These are phyloP conservation scores for Atrina japonica DNA, from an alignment of 2,888 invertebrate genomes.

Conservation along the genomic window DNA sequence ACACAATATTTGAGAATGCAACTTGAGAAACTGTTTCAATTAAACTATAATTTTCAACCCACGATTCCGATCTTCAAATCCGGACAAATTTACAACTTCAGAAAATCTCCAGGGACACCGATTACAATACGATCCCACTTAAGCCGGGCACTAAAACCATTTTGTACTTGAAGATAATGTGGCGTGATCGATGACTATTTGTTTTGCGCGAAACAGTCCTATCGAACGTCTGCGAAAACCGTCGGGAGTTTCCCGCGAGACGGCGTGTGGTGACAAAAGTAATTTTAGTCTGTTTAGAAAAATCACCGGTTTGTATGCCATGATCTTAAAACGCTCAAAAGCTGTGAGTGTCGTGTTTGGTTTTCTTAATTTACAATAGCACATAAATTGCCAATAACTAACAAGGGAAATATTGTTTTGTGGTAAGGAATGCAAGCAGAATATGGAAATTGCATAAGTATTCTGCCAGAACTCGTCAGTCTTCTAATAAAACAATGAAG, in stretches of 20 bases:
- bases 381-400: too few relatives aligned
- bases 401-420: too few relatives aligned
- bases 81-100: constrained; percentile 33
- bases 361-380: background rate
- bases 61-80: constrained; percentile 17
- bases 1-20: constrained; percentile 20
- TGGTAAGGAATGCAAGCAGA: too few relatives aligned
- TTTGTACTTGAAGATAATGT: constrained; percentile 38
- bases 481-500: too few relatives aligned
- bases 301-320: constrained; percentile 18
- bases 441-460: too few relatives aligned
- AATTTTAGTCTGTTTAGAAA: constrained; percentile 31
- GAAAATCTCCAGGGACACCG: constrained; percentile 23
- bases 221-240: constrained; percentile 33
- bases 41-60: constrained; percentile 25
- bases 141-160: constrained; percentile 22
- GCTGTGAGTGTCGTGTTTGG: constrained; percentile 12
- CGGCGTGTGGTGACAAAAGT: constrained; percentile 27
- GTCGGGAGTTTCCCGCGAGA: constrained; percentile 35
- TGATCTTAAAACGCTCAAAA: constrained; percentile 12
- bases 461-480: too few relatives aligned
- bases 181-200: constrained; percentile 23
- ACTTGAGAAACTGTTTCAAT: constrained; percentile 36
- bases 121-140: constrained; percentile 35
- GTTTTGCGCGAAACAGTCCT: constrained; percentile 34